Base-by-base conservation (phyloP, 2,888 invertebrate species). In the Pandemis cinnamomeana region DNA sequence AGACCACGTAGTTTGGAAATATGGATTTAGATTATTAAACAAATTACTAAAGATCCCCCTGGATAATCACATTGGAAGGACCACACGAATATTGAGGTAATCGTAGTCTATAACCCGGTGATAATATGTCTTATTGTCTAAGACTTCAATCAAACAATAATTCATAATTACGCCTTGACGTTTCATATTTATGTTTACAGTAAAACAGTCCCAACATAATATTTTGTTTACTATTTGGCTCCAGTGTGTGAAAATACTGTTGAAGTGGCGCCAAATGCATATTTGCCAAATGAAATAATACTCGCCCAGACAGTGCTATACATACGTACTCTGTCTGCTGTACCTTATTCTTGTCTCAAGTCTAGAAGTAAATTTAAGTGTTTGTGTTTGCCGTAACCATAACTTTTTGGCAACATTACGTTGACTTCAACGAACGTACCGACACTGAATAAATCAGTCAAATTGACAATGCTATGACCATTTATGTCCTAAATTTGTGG, bases 211-310 rank as follows among this genome's bases (percentile, higher is more conserved):
- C 80, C 77, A 77, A 83, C 85, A 83, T 84, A 84, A 83, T 84
- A 85, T 78, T 78, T 79, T 86, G 84, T 87, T 88, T 88, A 84
- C 83, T 80, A 84, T 86, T 91, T 89, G 84, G 87, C 86, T 83
- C 79, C 77, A 80, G 83, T 83, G 81, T 85, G 81, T 83, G 84
- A 83, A 84, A 86, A 86, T 86, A 83, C 79, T 81, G 86, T 92
- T 93, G 93, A 93, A 90, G 80, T 79, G 76, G 76, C 82, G 93
- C 93, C 93, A 93, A 91, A 86, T 88, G 88, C 87, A 91, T 80
- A 89, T 87, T 89, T 89, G 91, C 91, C 90, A 91, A 91, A 87
- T 86, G 83, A 84, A 87, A 78, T 83, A 83, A 89, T 87, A 87
- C 88, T 87, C 83, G 82, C 82, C 88, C 92, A 91, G 92, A 91